Base-by-base conservation (phyloP, 2,113 vertebrate genomes). In the Asarcornis scutulata region DNA sequence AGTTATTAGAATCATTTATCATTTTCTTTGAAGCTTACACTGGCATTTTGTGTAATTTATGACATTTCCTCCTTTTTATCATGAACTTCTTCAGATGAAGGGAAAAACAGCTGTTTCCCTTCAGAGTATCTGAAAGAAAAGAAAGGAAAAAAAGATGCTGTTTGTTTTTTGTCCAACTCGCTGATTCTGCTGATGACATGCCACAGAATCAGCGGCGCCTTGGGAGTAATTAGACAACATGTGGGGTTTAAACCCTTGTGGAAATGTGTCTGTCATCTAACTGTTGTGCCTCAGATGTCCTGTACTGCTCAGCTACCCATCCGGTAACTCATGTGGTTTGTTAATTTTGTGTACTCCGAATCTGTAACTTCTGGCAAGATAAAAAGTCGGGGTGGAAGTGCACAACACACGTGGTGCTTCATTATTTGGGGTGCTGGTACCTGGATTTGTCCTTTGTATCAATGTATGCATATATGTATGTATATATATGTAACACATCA, bases 1-100 rank as follows among this genome's bases (percentile, higher is more conserved):
- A 97, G 97, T 98, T 98, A 98, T 98, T 98, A 98, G 97, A 97
- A 96, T 97, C 96, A 97, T 98, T 98, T 97, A 97, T 98, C 97
- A 98, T 98, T 98, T 98, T 98, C 98, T 98, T 98, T 97, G 97
- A 98, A 98, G 97, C 97, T 96, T 97, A 96, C 90, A 73, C 96
- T 98, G 97, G 96, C 97, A 96, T 98, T 98, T 98, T 97, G 85
- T 97, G 95, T 98, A 98, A 98, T 98, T 98, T 98, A 97, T 96
- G 97, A 95, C 95, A 97, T 98, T 98, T 98, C 95, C 95, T 97
- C 95, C 95, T 96, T 98, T 97, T 97, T 98, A 98, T 96, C 48
- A 81, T 97, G 91, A 96, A 92, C 95, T 97, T 97, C 97, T 97
- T 97, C 95, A 96, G 97, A 97, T 97, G 97, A 97, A 97, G 97